Evolutionary conservation across 2,113 vertebrate genomes (phyloP).

Genomic region (Chunga burmeisteri): DNA sequence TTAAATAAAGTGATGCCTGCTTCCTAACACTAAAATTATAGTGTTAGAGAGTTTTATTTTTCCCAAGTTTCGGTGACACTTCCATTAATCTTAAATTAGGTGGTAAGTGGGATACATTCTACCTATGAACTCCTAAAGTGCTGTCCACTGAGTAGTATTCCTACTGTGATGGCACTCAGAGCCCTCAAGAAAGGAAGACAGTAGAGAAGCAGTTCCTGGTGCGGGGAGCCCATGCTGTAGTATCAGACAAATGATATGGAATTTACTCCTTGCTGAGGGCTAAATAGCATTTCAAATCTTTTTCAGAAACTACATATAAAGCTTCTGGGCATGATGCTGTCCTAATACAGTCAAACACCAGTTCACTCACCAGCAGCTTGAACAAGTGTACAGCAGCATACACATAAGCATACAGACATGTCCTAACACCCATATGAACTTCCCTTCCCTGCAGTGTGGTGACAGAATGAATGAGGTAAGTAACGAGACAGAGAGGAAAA

Average conservation of each 20-base stretch:
- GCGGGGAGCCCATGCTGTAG: neutral
- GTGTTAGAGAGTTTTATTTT: too few species aligned
- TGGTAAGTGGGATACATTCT: neutral
- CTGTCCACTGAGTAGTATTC: neutral
- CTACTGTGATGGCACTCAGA: neutral
- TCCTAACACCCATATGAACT: neutral
- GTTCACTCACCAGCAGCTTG: neutral
- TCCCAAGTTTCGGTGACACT: too few species aligned
- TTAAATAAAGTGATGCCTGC: too few species aligned
- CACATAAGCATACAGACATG: neutral
- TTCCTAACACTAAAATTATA: too few species aligned
- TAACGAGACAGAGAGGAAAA: neutral
- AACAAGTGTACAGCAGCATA: neutral
- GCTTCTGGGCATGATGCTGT: constrained; percentile 25
- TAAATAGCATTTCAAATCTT: neutral
- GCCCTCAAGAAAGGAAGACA: neutral
- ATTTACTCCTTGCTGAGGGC: neutral
- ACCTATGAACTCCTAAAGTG: neutral
- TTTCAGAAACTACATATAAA: neutral
- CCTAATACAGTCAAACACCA: constrained; percentile 26
- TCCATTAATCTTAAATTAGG: neutral
- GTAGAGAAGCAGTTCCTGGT: neutral
- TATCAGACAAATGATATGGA: neutral
- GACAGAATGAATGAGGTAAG: neutral
- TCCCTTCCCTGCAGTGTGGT: neutral